Percentiles rank a stretch among this genome's conserved stretches.
These are phyloP conservation scores for Trichacis sp. DNA, from an alignment of 2,888 invertebrate genomes.

Conservation along the genomic window DNA sequence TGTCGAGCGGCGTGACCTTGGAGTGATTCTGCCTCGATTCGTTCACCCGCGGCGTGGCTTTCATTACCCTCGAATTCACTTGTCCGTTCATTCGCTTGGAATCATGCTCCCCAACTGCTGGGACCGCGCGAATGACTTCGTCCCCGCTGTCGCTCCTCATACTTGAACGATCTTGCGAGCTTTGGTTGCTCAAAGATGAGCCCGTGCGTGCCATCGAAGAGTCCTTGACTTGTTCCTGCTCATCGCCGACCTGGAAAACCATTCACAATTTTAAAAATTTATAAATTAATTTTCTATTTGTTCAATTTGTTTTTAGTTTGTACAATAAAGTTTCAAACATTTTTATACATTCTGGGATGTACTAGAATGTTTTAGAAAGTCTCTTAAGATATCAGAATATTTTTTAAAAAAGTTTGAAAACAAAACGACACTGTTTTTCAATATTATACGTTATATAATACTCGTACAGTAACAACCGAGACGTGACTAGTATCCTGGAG, in stretches of 20 bases:
- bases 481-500: slow-evolving; percentile 86
- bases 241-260: slow-evolving; percentile 80
- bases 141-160: slow-evolving; percentile 62
- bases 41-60: slow-evolving; percentile 54
- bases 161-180: slow-evolving; percentile 49
- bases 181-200: slow-evolving; percentile 58
- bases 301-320: no score
- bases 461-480: slow-evolving; percentile 82
- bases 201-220: slow-evolving; percentile 71
- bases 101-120: slow-evolving; percentile 63
- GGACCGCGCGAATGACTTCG: slow-evolving; percentile 68
- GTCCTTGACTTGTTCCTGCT: slow-evolving; percentile 80
- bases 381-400: no score
- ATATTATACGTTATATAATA: no score
- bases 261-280: no score
- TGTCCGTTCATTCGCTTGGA: slow-evolving; percentile 70
- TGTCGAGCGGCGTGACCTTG: slow-evolving; percentile 53
- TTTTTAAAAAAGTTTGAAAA: no score
- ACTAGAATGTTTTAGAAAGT: no score
- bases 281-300: no score
- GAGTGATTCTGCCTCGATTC: slow-evolving; percentile 71
- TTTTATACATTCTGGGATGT: no score
- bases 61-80: slow-evolving; percentile 39
- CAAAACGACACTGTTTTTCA: no score
- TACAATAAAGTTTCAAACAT: no score